Percentiles rank a stretch among this genome's conserved stretches.
Evolutionary conservation across 53 echinoderm and acorn worm species (phyloP).

Genomic region (Hippasteria phrygiana): DNA sequence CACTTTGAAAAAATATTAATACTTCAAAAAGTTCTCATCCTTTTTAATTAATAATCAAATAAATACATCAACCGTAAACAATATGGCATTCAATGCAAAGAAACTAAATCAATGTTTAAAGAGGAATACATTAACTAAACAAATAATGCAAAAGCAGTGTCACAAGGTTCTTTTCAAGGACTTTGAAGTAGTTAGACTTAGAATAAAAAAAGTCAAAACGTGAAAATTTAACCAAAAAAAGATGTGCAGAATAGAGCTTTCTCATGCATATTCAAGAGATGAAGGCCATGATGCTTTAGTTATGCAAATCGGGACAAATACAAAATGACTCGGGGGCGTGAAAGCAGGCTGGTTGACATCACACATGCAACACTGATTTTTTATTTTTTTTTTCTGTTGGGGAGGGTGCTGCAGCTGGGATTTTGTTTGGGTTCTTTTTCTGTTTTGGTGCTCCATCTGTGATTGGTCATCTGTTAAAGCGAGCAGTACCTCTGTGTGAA

Average conservation of each 20-base stretch:
- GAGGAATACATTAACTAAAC: not conserved
- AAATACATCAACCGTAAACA: no score
- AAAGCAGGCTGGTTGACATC: constrained; percentile 13
- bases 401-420: not conserved
- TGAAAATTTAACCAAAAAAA: not conserved
- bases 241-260: not conserved
- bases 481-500: constrained; percentile 53
- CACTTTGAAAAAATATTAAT: no score
- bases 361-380: constrained; percentile 33
- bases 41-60: no score
- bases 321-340: constrained; percentile 18
- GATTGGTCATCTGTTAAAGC: constrained; percentile 6
- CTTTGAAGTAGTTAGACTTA: not conserved
- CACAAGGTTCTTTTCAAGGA: no score
- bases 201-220: not conserved
- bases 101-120: no score
- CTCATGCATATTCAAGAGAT: constrained; percentile 58
- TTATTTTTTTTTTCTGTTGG: not conserved
- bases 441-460: constrained; percentile 17
- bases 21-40: no score
- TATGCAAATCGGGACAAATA: constrained; percentile 47
- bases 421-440: not conserved
- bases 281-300: constrained; percentile 3
- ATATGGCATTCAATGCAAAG: no score
- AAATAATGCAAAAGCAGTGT: no score